phyloP scores from a whole-genome alignment of 2,113 vertebrate species.

The Heliornis fulica region DNA sequence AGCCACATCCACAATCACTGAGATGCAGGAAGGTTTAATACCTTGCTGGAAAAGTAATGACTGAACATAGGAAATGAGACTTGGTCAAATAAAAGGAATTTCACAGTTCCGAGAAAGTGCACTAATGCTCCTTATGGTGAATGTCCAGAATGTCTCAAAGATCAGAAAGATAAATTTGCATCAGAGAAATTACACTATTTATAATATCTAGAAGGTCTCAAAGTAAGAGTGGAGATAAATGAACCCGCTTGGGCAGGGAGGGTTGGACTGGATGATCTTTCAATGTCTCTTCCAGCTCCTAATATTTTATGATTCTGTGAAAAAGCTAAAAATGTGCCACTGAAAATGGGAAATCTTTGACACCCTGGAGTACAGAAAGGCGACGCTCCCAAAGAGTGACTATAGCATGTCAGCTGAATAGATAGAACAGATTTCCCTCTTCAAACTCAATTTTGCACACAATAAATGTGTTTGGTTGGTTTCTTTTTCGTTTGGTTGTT shows the following conservation, averaged over 20 bases:
- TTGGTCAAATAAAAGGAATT: background rate
- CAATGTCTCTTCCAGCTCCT: too few relatives aligned
- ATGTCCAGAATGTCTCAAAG: background rate
- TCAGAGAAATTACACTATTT: background rate
- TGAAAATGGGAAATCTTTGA: background rate
- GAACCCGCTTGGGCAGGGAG: too few relatives aligned
- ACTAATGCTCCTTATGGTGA: background rate
- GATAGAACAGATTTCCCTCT: background rate
- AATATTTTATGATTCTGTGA: too few relatives aligned
- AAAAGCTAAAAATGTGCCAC: background rate
- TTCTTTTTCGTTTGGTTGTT: background rate
- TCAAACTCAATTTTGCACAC: background rate
- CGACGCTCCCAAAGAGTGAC: background rate
- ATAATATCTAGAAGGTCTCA: background rate
- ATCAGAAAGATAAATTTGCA: background rate
- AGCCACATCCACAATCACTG: background rate
- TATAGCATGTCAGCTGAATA: rapidly evolving
- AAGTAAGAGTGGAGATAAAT: background rate
- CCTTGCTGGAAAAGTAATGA: background rate
- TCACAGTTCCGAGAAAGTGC: background rate
- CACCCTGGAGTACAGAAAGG: background rate
- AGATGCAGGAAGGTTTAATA: background rate
- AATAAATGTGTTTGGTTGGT: rapidly evolving
- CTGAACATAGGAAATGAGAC: background rate
- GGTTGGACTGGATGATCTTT: too few relatives aligned